Percentiles rank a stretch among this genome's conserved stretches.
phyloP scores from a whole-genome alignment of 2,797 vertebrate genomes.

The Thalassophryne amazonica region DNA sequence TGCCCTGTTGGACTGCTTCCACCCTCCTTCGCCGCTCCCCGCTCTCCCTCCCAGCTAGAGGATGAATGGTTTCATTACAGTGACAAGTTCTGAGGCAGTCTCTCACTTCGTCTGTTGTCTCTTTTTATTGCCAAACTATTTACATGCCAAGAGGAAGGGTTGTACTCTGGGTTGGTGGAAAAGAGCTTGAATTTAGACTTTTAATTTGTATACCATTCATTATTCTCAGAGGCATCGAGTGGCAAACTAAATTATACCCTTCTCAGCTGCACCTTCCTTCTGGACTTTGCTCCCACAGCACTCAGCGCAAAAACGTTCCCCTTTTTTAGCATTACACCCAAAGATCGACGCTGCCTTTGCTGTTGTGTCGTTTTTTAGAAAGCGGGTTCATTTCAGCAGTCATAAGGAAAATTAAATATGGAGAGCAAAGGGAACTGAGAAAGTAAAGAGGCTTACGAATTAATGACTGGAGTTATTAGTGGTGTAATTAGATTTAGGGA shows the following conservation, averaged over 20 bases:
- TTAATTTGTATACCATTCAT: slow-evolving; percentile 66
- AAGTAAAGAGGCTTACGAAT: slow-evolving; percentile 78
- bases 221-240: slow-evolving; percentile 47
- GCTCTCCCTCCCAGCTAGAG: slow-evolving; percentile 30
- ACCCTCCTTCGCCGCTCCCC: neutral
- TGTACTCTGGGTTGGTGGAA: slow-evolving; percentile 55
- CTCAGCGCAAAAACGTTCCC: slow-evolving; percentile 25
- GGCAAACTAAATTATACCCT: slow-evolving; percentile 29
- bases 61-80: slow-evolving; percentile 76
- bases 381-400: slow-evolving; percentile 57
- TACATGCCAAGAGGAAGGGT: slow-evolving; percentile 61
- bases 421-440: slow-evolving; percentile 71
- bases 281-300: neutral
- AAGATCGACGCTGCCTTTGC: slow-evolving; percentile 12
- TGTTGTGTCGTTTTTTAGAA: slow-evolving; percentile 35
- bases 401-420: slow-evolving; percentile 69
- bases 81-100: slow-evolving; percentile 64
- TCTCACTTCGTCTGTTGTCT: slow-evolving; percentile 56
- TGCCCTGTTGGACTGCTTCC: slow-evolving; percentile 21
- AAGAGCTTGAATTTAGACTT: slow-evolving; percentile 64
- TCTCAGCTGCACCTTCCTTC: slow-evolving; percentile 7
- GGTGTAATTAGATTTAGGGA: slow-evolving; percentile 75
- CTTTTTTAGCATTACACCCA: slow-evolving; percentile 7
- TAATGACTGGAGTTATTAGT: slow-evolving; percentile 77
- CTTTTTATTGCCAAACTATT: slow-evolving; percentile 66